Base-by-base conservation (phyloP, 2,113 vertebrate genomes). In the Lycaon pictus region DNA sequence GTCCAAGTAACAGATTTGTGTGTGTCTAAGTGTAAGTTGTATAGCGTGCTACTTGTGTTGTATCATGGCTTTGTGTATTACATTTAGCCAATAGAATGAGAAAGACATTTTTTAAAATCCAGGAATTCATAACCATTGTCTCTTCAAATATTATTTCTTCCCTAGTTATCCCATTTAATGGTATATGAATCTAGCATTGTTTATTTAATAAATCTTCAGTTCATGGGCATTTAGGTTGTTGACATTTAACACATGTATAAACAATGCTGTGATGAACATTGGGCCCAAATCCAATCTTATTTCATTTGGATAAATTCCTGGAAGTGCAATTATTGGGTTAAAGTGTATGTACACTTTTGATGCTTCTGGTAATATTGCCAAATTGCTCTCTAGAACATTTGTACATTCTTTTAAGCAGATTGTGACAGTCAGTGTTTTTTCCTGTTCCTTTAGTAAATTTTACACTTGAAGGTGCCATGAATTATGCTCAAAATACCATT, bases 231-330 rank as follows among this genome's bases (percentile, higher is more conserved):
- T 85, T 22, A 76, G 22, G 29, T 85, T 58, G 77, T 89, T 87
- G 83, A 77, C 71, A 81, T 79, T 95, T 81, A 51, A 87, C 53
- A 60, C 58, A 76, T 76, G 15, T 72, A 9, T 69, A 90, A 83
- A 85, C 32, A 51, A 23, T 58, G 27, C 58, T 77, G 1, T 71
- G 27, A 67, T 93, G 79, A 63, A 88, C 48, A 92, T 83, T 79
- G 91, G 84, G 53, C 16, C 37, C 81, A 93, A 63, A 95, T 88
- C 37, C 65, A 71, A 71, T 63, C 84, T 93, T 93, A 83, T 37
- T 97, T 67, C 37, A 85, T 88, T 92, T 96, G 82, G 43, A 85
- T 85, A 91, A 93, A 85, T 87, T 83, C 79, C 48, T 89, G 23
- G n/a, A 80, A 88, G 65, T 76, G 19, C 3, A 83, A 11, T 89